Evolutionary conservation across 2,888 invertebrate species (phyloP).

Genomic region (Allygus modestus): DNA sequence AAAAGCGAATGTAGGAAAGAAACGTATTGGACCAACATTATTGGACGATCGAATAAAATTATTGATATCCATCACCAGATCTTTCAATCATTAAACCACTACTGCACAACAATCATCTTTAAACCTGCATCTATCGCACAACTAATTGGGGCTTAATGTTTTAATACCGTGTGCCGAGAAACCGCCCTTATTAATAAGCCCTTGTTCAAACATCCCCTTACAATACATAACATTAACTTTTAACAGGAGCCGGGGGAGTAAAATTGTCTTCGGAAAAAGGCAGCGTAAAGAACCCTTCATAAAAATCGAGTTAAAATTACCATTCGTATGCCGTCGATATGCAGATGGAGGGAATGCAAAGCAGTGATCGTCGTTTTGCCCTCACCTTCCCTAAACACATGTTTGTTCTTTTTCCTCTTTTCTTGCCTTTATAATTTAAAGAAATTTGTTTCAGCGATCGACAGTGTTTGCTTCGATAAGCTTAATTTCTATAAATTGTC

Average conservation of each 20-base stretch:
- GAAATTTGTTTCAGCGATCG: background rate
- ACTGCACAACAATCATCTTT: too few relatives aligned
- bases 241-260: constrained; percentile 54
- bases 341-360: constrained; percentile 60
- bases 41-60: too few relatives aligned
- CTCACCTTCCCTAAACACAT: constrained; percentile 44
- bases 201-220: constrained; percentile 56
- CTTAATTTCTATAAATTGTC: constrained; percentile 10
- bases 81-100: too few relatives aligned
- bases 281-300: constrained; percentile 62
- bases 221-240: constrained; percentile 60
- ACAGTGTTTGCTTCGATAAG: constrained; percentile 19
- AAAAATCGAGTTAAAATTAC: constrained; percentile 68
- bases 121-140: background rate
- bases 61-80: too few relatives aligned
- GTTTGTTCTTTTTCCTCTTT: constrained; percentile 57
- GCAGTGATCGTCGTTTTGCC: constrained; percentile 21
- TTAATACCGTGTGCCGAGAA: constrained; percentile 36
- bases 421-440: constrained; percentile 35
- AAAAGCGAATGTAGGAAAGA: too few relatives aligned
- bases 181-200: constrained; percentile 54
- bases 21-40: too few relatives aligned
- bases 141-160: constrained; percentile 58
- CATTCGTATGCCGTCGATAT: constrained; percentile 66
- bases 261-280: constrained; percentile 60